Evolutionary conservation across 1,140 invertebrate genomes (phyloP).

Genomic region (Drosophila ananassae): DNA sequence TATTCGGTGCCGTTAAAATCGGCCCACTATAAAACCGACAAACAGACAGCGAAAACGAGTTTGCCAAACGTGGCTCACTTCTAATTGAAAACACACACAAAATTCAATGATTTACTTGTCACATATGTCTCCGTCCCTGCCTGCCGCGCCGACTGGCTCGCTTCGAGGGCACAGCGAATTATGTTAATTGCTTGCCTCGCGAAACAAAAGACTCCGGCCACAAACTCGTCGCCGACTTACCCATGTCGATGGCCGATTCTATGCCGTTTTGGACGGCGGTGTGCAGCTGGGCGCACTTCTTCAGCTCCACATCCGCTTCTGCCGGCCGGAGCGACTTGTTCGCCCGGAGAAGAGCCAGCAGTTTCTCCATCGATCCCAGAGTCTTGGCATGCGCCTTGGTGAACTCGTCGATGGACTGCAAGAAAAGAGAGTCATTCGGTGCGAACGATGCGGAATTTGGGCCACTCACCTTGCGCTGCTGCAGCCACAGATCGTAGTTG

Average conservation of each 20-base stretch:
- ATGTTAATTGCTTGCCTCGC: constrained; percentile 55
- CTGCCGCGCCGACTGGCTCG: constrained; percentile 29
- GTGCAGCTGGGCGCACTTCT: constrained; percentile 84
- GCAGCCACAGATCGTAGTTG: constrained; percentile 92
- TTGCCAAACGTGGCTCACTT: constrained; percentile 74
- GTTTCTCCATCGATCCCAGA: constrained; percentile 85
- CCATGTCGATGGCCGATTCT: constrained; percentile 76
- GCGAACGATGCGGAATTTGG: background rate
- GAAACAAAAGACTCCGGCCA: constrained; percentile 69
- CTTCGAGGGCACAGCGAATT: constrained; percentile 59
- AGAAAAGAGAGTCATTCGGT: background rate
- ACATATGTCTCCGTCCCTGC: constrained; percentile 48
- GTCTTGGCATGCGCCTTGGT: constrained; percentile 85
- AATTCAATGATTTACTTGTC: constrained; percentile 66
- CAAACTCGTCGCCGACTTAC: constrained; percentile 69
- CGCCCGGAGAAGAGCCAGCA: constrained; percentile 84
- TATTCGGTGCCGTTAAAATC: constrained; percentile 50
- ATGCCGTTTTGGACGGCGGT: constrained; percentile 82
- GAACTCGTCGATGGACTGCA: constrained; percentile 87
- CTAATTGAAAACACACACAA: constrained; percentile 70
- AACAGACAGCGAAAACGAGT: constrained; percentile 59
- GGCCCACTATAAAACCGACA: constrained; percentile 43
- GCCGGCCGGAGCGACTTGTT: constrained; percentile 83
- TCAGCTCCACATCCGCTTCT: constrained; percentile 85
- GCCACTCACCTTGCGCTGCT: constrained; percentile 90